Conservation (phyloP, 2,888 invertebrate species). For the Pachliopta kotzebuea region DNA sequence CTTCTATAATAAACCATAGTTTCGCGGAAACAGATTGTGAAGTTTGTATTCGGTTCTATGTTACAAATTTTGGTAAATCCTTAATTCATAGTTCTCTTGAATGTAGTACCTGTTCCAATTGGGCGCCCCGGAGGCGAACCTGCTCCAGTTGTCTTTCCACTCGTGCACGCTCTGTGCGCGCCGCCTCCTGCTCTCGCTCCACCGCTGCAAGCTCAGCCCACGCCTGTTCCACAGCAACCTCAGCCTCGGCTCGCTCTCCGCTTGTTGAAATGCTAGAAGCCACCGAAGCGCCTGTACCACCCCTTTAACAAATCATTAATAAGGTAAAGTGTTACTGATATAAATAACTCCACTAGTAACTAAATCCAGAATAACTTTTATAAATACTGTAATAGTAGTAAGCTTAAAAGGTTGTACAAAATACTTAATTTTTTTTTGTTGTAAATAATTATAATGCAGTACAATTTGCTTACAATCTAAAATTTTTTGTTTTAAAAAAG, state of each 20-base stretch:
- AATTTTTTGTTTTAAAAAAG: no score
- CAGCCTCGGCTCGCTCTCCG: slow-evolving; percentile 79
- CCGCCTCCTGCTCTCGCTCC: slow-evolving; percentile 91
- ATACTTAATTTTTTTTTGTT: no score
- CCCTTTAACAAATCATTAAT: slow-evolving; percentile 25
- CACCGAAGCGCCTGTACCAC: slow-evolving; percentile 46
- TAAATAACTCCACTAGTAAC: no score
- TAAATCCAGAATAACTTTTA: no score
- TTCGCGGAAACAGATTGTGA: background rate
- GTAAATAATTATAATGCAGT: no score
- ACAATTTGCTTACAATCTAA: no score
- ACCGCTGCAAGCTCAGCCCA: slow-evolving; percentile 92
- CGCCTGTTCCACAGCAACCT: slow-evolving; percentile 87
- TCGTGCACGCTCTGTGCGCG: slow-evolving; percentile 86
- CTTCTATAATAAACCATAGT: background rate
- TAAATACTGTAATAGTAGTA: no score
- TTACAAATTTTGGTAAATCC: background rate
- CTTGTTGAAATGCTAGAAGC: slow-evolving; percentile 39
- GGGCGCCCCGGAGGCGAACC: slow-evolving; percentile 88
- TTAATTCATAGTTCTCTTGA: background rate
- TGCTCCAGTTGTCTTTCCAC: slow-evolving; percentile 91
- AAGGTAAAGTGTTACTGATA: no score
- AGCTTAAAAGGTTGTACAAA: no score
- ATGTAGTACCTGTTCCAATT: slow-evolving; percentile 87
- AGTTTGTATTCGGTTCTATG: background rate